Base-by-base conservation (phyloP, 2,113 vertebrate species). In the Malurus cyaneus region DNA sequence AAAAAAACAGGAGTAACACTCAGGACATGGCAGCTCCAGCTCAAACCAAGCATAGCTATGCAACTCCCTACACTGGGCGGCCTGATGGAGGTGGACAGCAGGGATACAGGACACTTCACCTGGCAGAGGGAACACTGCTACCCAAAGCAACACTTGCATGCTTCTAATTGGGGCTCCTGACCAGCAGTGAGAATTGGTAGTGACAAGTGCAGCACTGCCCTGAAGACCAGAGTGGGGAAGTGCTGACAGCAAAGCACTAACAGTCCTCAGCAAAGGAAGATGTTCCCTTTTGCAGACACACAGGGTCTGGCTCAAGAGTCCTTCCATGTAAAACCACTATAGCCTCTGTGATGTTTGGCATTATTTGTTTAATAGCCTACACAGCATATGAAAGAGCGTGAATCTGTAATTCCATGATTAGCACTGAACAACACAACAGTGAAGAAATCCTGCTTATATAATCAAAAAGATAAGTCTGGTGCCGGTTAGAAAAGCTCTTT, bases 401-500 rank as follows among this genome's bases (percentile, higher is more conserved):
- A 71, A 95, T 78, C 83, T 67, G 71, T 90, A 96, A 96, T 93
- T 91, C 95, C 65, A 49, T 67, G 91, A 95, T 95, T 94, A 93
- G 69, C 70, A 80, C 92, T 47, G 86, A 91, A 86, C 65, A 86
- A 78, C 84, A 91, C 62, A 81, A 89, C 87, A 79, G 50, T 64
- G 54, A 84, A 94, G 89, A 88, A 96, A 94, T 92, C 67, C 88
- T 96, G 92, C 92, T 96, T 96, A 88, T 95, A 92, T 95, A 95
- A 95, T 96, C 88, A 92, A 92, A 94, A 92, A 92, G 65, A 86
- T 92, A 92, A 95, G 90, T 88, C 74, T 87, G 91, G 85, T 80
- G 83, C n/a, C 0, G 2, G 86, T 94, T 87, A 77, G 61, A 89
- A 92, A 93, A 90, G 86, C 73, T 83, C 81, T 94, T 89, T 89